Evolutionary conservation across 2,888 invertebrate species (phyloP).

Genomic region (Thecophora atra): DNA sequence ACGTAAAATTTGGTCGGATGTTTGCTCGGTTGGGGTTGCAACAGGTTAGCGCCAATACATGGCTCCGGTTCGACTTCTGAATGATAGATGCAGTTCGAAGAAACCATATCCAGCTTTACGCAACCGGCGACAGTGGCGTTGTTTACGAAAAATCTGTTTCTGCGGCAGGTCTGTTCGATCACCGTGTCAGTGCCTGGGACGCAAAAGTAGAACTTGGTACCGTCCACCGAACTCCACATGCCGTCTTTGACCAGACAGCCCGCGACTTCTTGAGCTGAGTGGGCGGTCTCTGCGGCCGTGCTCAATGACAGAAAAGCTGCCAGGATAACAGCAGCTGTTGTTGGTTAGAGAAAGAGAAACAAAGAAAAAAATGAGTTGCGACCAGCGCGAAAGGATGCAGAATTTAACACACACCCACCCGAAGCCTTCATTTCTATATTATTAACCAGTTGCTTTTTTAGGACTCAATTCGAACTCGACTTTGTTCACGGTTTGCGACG

Average conservation of each 20-base stretch:
- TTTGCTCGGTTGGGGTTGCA: constrained; percentile 42
- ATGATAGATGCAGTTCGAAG: constrained; percentile 43
- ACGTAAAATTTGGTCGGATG: constrained; percentile 48
- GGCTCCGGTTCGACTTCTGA: background rate
- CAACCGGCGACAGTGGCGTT: constrained; percentile 50
- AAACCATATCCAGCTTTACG: constrained; percentile 42
- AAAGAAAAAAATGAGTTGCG: background rate
- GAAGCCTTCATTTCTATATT: constrained; percentile 11
- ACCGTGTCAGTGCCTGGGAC: constrained; percentile 41
- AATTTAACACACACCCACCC: background rate
- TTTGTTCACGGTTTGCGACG: background rate
- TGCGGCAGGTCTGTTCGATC: constrained; percentile 42
- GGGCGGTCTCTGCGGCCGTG: constrained; percentile 29
- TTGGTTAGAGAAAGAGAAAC: constrained; percentile 17
- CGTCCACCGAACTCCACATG: constrained; percentile 47
- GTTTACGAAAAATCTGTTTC: constrained; percentile 47
- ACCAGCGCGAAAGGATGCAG: background rate
- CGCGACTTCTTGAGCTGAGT: background rate
- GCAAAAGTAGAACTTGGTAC: constrained; percentile 48
- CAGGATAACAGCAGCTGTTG: constrained; percentile 39
- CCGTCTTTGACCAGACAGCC: constrained; percentile 44
- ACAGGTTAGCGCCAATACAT: constrained; percentile 43
- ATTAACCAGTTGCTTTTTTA: background rate
- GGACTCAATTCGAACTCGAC: background rate
- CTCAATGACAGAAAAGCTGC: constrained; percentile 35